Conservation (phyloP, 2,797 vertebrate genomes). For the Pantherophis vulpinus region DNA sequence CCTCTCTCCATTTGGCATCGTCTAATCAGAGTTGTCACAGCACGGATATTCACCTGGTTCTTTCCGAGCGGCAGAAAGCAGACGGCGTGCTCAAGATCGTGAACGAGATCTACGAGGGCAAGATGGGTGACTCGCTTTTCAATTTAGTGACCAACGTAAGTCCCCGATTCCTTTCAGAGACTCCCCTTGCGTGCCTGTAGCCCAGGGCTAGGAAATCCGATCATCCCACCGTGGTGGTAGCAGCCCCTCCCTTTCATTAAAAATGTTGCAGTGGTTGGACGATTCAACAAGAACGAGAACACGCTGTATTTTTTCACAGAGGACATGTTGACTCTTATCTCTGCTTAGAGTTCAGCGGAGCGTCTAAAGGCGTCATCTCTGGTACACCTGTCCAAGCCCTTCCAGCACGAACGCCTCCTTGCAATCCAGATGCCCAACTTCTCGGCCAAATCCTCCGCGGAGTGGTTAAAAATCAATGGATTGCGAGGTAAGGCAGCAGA, state of each 20-base stretch:
- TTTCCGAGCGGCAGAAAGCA: slow-evolving; percentile 72
- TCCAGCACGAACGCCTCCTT: slow-evolving; percentile 64
- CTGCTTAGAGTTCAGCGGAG: slow-evolving; percentile 66
- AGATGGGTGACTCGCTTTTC: slow-evolving; percentile 43
- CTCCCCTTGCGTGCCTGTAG: background rate
- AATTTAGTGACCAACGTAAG: slow-evolving; percentile 65
- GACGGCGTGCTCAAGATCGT: slow-evolving; percentile 63
- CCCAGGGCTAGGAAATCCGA: background rate
- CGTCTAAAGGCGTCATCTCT: slow-evolving; percentile 41
- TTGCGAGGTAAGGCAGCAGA: slow-evolving; percentile 72
- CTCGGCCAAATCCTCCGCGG: slow-evolving; percentile 69
- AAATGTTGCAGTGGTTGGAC: background rate
- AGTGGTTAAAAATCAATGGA: slow-evolving; percentile 79
- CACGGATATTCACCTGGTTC: slow-evolving; percentile 66
- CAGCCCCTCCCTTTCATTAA: background rate
- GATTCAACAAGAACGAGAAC: background rate
- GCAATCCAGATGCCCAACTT: slow-evolving; percentile 66
- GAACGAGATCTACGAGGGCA: slow-evolving; percentile 60
- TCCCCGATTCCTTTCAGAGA: background rate
- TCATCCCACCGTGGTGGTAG: background rate
- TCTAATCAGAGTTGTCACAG: slow-evolving; percentile 63
- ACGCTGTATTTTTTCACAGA: background rate
- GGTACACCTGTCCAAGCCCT: slow-evolving; percentile 54
- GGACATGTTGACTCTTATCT: slow-evolving; percentile 41
- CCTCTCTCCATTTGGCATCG: background rate